Conservation (phyloP, 2,113 vertebrate genomes). For the Lepus europaeus region DNA sequence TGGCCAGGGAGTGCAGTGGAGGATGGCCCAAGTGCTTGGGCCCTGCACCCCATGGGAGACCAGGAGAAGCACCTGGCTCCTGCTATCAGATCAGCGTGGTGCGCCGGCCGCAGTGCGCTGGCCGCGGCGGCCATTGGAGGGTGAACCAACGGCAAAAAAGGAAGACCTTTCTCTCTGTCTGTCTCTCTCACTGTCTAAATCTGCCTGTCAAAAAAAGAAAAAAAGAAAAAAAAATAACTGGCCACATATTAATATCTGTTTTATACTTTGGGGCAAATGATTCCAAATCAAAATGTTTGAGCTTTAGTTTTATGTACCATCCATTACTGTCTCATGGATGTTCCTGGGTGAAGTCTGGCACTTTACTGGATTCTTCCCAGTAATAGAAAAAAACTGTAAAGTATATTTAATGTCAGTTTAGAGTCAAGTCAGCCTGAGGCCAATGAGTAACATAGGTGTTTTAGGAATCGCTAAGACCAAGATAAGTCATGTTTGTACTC, state of each 20-base stretch:
- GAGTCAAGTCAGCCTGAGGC: neutral
- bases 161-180: no score
- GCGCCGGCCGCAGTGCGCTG: no score
- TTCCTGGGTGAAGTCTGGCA: slow-evolving; percentile 4
- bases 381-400: slow-evolving; percentile 11
- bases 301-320: slow-evolving; percentile 7
- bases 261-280: neutral
- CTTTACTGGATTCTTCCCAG: neutral
- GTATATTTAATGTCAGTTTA: neutral
- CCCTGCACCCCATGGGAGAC: no score
- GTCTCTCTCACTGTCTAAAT: no score
- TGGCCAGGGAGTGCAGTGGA: no score
- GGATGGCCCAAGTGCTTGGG: no score
- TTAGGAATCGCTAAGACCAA: slow-evolving; percentile 43
- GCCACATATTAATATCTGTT: slow-evolving; percentile 35
- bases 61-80: no score
- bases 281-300: slow-evolving; percentile 17
- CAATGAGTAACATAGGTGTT: slow-evolving; percentile 25
- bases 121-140: no score
- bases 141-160: no score
- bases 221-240: neutral
- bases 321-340: neutral
- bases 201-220: no score
- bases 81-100: no score
- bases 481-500: neutral